phyloP scores from a whole-genome alignment of 2,113 vertebrate genomes.

The Caloenas nicobarica region DNA sequence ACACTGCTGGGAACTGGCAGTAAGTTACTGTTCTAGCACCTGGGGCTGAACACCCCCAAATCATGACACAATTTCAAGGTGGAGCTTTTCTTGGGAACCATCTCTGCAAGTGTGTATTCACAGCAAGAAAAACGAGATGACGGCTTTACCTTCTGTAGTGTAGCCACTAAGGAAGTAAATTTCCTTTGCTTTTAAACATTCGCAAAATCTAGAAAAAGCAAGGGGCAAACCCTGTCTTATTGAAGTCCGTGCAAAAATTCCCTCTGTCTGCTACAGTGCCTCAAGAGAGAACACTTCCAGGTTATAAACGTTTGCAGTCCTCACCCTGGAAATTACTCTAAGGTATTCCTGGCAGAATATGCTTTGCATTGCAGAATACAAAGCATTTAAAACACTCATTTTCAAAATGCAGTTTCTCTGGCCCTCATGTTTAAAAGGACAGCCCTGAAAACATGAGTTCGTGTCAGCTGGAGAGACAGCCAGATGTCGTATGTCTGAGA shows the following conservation, averaged over 20 bases:
- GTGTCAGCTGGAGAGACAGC: background rate
- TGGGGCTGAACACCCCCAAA: background rate
- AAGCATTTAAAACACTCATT: background rate
- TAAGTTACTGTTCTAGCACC: background rate
- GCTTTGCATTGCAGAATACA: background rate
- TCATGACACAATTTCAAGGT: background rate
- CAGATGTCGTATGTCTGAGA: background rate
- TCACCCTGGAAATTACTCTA: background rate
- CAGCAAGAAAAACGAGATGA: background rate
- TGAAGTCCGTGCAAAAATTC: background rate
- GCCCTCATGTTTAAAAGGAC: background rate
- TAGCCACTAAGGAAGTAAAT: background rate
- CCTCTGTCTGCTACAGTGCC: background rate
- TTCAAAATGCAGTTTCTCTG: background rate
- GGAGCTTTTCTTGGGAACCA: background rate
- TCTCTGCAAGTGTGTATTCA: background rate
- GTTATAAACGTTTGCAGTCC: background rate
- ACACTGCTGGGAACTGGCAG: background rate
- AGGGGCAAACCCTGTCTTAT: background rate
- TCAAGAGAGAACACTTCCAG: background rate
- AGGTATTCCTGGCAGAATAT: background rate
- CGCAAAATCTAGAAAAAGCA: background rate
- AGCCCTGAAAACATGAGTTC: background rate
- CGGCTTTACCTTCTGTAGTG: background rate
- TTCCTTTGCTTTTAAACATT: background rate